Percentiles rank a stretch among this genome's conserved stretches.
These are phyloP conservation scores for Parnassius smintheus DNA, from an alignment of 2,888 invertebrate genomes.

Conservation along the genomic window DNA sequence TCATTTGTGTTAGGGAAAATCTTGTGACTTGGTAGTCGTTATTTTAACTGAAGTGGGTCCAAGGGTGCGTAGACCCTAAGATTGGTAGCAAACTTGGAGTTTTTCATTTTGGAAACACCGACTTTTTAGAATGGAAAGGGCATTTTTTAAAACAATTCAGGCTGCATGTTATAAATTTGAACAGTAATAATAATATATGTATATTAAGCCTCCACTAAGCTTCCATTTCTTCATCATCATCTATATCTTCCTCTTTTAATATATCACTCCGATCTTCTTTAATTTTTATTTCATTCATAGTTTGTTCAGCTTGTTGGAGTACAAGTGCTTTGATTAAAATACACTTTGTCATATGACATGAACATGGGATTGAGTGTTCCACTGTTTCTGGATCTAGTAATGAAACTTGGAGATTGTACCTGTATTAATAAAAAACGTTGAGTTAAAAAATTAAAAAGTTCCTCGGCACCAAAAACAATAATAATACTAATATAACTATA, in stretches of 20 bases:
- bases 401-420: constrained; percentile 86
- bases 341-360: constrained; percentile 89
- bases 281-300: constrained; percentile 27
- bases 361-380: constrained; percentile 89
- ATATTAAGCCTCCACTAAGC: too few species aligned
- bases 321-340: constrained; percentile 85
- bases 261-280: constrained; percentile 28
- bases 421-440: constrained; percentile 34
- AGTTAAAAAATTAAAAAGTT: background rate
- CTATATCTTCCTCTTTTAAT: constrained; percentile 49
- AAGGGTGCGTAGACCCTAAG: too few species aligned
- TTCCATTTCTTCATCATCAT: constrained; percentile 37
- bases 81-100: too few species aligned
- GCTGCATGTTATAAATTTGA: too few species aligned
- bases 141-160: too few species aligned
- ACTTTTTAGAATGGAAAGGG: too few species aligned
- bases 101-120: too few species aligned
- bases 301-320: constrained; percentile 63
- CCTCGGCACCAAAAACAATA: constrained; percentile 13
- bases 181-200: too few species aligned
- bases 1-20: too few species aligned
- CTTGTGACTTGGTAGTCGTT: too few species aligned
- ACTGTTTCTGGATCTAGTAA: constrained; percentile 85
- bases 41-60: too few species aligned
- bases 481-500: background rate